These are phyloP conservation scores for Scaeva pyrastri DNA, from an alignment of 2,888 invertebrate species.

Conservation along the genomic window DNA sequence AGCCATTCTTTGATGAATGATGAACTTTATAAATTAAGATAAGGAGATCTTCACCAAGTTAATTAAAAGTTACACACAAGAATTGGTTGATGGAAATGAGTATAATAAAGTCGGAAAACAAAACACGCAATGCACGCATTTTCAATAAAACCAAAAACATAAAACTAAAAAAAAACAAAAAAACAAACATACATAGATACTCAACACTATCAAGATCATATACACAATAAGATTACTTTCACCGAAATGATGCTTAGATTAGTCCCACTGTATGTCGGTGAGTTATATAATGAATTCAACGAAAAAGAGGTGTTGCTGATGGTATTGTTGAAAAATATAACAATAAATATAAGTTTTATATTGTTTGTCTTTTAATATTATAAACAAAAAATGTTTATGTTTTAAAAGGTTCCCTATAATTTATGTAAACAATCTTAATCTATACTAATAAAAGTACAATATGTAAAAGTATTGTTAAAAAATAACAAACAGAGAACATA, in stretches of 20 bases:
- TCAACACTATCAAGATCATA: not conserved
- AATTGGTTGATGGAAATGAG: not conserved
- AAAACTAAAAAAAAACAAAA: not conserved
- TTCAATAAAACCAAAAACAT: too few species aligned
- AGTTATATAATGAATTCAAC: not conserved
- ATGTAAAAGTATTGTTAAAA: too few species aligned
- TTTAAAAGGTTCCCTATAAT: too few species aligned
- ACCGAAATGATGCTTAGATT: constrained; percentile 3
- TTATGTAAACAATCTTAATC: too few species aligned
- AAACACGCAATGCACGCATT: constrained; percentile 17
- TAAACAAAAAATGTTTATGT: too few species aligned
- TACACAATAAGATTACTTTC: not conserved
- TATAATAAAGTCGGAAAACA: not conserved
- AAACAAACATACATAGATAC: not conserved
- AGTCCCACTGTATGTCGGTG: not conserved
- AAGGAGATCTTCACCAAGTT: not conserved
- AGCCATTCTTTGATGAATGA: not conserved
- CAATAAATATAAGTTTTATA: too few species aligned
- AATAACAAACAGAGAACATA: too few species aligned
- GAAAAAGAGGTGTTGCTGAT: not conserved
- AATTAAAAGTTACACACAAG: constrained; percentile 5
- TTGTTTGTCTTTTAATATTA: too few species aligned
- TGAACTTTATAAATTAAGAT: not conserved
- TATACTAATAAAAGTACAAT: too few species aligned
- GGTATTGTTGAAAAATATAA: not conserved